Base-by-base conservation (phyloP, 2,888 invertebrate genomes). In the Achlya flavicornis region DNA sequence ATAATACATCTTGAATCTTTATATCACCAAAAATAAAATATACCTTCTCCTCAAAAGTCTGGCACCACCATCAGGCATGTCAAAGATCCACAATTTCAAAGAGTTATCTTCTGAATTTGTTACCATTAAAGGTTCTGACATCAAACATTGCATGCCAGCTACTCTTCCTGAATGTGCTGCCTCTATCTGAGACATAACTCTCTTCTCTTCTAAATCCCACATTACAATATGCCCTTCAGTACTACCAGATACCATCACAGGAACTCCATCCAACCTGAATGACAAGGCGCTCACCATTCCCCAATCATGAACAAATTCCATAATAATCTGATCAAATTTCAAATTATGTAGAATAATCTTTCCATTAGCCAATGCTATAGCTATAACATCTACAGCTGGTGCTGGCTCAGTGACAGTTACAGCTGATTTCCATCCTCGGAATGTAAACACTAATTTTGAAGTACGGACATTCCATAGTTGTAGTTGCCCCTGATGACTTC, bases 31-130 rank as follows among this genome's bases (percentile, higher is more conserved):
- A 43, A 57, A 58, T 19, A 57, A 62, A 64, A 62, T 58, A 79
- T 88, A 95, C 85, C 98, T 95, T 66, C 96, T 94, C 72, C 96
- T 95, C 62, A 98, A 89, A 62, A 98, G 93, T 70, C 98, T 95
- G 0, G 97, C 98, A 16, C 97, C 97, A 46, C 98, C 98, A 94
- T 98, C 99, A 10, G 98, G 95, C 94, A 97, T 95, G 87, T 99
- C 99, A 94, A 99, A 97, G 72, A 97, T 96, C 96, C 97, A 97
- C 69, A 98, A 91, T 87, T 98, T 99, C 71, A 99, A 91, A 7
- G 98, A 97, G 86, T 99, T 99, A 80, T 99, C 99, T n/a, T 97
- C 95, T 0, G 98, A 98, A 12, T 98, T 98, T 0, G 98, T 97
- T 1, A 99, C 95, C 88, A 99, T 94, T 0, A 99, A 87, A 0